Evolutionary conservation across 2,797 vertebrate species (phyloP).

Genomic region (Taeniopygia guttata): DNA sequence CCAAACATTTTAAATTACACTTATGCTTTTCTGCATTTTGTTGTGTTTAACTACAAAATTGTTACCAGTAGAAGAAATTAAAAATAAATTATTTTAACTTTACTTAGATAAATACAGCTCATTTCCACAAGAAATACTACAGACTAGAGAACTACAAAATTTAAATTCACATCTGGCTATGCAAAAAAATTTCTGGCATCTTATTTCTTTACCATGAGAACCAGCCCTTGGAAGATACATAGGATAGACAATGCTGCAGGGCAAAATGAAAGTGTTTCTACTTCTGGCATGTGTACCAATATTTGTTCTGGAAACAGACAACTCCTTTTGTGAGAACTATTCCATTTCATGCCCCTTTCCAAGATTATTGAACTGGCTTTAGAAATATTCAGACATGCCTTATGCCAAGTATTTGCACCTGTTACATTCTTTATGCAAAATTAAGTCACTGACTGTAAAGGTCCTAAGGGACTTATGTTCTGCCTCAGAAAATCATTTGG

Average conservation of each 20-base stretch:
- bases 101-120: background rate
- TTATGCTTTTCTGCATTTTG: background rate
- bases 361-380: constrained; percentile 31
- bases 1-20: background rate
- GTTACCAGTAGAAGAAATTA: background rate
- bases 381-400: constrained; percentile 22
- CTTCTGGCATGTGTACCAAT: background rate
- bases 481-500: constrained; percentile 26
- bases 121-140: background rate
- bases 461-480: background rate
- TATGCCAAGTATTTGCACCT: constrained; percentile 55
- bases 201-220: background rate
- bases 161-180: background rate
- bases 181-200: background rate
- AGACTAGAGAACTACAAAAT: background rate
- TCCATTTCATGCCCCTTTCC: background rate
- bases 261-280: background rate
- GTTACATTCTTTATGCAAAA: constrained; percentile 37
- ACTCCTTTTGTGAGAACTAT: background rate
- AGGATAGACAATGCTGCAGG: background rate
- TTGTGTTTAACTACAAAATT: background rate
- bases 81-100: background rate
- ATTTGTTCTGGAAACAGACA: constrained; percentile 9
- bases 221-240: background rate
- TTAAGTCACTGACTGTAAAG: constrained; percentile 3